Conservation (phyloP, 92 coral and sea anemone species). For the Meandrina meandrites region DNA sequence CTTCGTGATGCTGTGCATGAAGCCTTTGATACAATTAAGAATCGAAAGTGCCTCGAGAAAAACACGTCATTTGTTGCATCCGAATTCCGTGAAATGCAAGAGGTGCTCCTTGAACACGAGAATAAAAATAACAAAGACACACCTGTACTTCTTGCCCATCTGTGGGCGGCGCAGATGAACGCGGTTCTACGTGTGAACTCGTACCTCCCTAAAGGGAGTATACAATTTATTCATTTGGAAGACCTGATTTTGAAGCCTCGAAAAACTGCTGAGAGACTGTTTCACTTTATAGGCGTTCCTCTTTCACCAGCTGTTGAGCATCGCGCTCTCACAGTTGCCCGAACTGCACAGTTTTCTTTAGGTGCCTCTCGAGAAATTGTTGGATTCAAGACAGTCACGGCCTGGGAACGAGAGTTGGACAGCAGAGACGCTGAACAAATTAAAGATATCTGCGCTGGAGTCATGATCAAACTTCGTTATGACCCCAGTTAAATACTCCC, state of each 20-base stretch:
- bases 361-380: slow-evolving; percentile 58
- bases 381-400: slow-evolving; percentile 37
- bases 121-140: slow-evolving; percentile 32
- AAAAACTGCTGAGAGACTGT: slow-evolving; percentile 65
- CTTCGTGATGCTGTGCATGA: slow-evolving; percentile 40
- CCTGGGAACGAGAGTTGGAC: slow-evolving; percentile 71
- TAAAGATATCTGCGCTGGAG: slow-evolving; percentile 67
- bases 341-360: slow-evolving; percentile 57
- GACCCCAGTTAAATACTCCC: not conserved
- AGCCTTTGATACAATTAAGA: slow-evolving; percentile 30
- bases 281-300: slow-evolving; percentile 68
- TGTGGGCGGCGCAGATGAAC: slow-evolving; percentile 72
- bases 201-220: slow-evolving; percentile 44
- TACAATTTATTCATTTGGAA: slow-evolving; percentile 74
- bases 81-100: slow-evolving; percentile 52
- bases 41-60: slow-evolving; percentile 44
- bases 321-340: slow-evolving; percentile 57
- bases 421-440: slow-evolving; percentile 56
- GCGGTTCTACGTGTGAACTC: slow-evolving; percentile 53
- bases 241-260: slow-evolving; percentile 71
- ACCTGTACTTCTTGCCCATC: slow-evolving; percentile 64
- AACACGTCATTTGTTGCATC: slow-evolving; percentile 43
- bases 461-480: slow-evolving; percentile 64
- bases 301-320: slow-evolving; percentile 71
- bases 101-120: slow-evolving; percentile 30